Evolutionary conservation across 2,888 invertebrate genomes (phyloP).

Genomic region (Tinea trinotella): DNA sequence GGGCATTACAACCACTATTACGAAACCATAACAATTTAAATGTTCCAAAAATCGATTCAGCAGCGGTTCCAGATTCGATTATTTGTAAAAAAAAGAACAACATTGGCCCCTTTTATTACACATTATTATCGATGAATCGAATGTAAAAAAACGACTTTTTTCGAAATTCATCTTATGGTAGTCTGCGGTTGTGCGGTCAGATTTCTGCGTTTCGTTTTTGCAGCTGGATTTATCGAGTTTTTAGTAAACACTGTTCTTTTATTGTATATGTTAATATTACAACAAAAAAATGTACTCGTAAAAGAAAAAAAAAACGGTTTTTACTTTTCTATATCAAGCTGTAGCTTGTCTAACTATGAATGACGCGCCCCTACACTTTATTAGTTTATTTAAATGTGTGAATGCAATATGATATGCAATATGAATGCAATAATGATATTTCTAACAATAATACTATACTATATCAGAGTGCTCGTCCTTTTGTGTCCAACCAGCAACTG

Average conservation of each 20-base stretch:
- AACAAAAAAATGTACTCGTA: no score
- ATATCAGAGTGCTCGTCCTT: no score
- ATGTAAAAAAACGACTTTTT: slow-evolving; percentile 35
- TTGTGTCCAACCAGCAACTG: no score
- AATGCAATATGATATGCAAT: no score
- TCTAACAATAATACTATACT: no score
- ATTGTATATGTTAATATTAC: no score
- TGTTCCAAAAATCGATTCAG: slow-evolving; percentile 11
- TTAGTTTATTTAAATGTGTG: no score
- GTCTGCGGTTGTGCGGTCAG: slow-evolving; percentile 42
- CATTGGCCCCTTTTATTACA: slow-evolving; percentile 22
- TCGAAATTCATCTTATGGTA: slow-evolving; percentile 41
- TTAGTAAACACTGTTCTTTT: neutral
- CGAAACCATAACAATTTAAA: slow-evolving; percentile 1
- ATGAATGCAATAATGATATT: no score
- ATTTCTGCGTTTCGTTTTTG: slow-evolving; percentile 32
- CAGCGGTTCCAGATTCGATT: slow-evolving; percentile 12
- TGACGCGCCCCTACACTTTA: no score
- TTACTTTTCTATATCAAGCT: no score
- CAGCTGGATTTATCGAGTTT: slow-evolving; percentile 29
- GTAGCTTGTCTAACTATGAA: no score
- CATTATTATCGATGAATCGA: slow-evolving; percentile 28
- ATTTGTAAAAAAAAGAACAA: slow-evolving; percentile 5
- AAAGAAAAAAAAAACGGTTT: no score
- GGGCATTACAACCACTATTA: neutral